Evolutionary conservation across 2,888 invertebrate genomes (phyloP).

Genomic region (Tenthredo mesomela): DNA sequence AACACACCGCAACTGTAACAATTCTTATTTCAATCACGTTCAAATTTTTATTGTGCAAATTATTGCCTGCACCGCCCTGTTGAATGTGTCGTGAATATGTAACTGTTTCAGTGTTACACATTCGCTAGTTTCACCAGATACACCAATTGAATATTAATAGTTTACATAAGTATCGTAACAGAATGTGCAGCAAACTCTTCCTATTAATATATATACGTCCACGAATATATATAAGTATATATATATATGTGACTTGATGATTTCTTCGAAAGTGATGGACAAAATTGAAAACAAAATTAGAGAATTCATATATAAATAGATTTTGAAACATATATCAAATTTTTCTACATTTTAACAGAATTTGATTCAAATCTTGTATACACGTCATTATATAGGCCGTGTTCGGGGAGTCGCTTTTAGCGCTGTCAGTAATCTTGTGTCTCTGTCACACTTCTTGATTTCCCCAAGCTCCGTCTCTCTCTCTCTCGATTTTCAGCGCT

Average conservation of each 20-base stretch:
- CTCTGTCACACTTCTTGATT: too few species aligned
- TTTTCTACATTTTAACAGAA: too few species aligned
- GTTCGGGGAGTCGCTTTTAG: too few species aligned
- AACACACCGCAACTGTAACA: not conserved
- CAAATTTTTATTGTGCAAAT: conserved; percentile 38
- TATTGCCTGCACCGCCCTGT: conserved; percentile 42
- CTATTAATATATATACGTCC: not conserved
- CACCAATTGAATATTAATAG: conserved; percentile 21
- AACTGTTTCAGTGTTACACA: conserved; percentile 66
- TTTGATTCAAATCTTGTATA: not conserved
- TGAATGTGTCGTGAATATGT: conserved; percentile 63
- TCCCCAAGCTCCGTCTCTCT: too few species aligned
- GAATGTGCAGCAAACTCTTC: conserved; percentile 15
- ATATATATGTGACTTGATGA: too few species aligned
- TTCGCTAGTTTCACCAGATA: conserved; percentile 57
- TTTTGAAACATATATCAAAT: not conserved
- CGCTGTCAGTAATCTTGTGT: too few species aligned
- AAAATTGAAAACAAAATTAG: not conserved
- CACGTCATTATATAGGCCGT: not conserved
- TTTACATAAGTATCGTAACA: not conserved
- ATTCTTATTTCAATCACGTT: conserved; percentile 38
- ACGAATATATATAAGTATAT: not conserved
- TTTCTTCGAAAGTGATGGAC: too few species aligned
- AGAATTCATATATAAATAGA: not conserved
- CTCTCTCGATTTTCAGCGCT: too few species aligned